These are phyloP conservation scores for Coenobita brevimanus DNA, from an alignment of 1,140 invertebrate species.

Conservation along the genomic window DNA sequence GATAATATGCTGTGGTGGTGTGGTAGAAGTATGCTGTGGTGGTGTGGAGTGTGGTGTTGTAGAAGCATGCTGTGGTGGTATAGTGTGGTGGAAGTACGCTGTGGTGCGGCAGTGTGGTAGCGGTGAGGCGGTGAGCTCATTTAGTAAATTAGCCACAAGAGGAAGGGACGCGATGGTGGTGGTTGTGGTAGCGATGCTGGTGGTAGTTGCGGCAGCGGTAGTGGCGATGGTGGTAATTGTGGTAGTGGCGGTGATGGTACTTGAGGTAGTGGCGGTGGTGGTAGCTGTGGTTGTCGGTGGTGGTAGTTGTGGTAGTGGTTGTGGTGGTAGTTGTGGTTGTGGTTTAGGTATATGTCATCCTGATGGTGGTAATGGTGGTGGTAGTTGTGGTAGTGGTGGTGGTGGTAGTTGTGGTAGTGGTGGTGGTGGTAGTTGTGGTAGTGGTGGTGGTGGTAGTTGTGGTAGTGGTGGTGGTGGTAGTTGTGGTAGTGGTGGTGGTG, in stretches of 20 bases:
- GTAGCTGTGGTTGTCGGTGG: too few relatives aligned
- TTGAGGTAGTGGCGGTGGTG: neutral
- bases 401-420: neutral
- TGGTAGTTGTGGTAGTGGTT: too few relatives aligned
- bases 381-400: neutral
- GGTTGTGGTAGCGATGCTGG: neutral
- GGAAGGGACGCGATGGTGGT: constrained; percentile 4
- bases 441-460: neutral
- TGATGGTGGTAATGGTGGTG: neutral
- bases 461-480: neutral
- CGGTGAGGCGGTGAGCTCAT: constrained; percentile 27
- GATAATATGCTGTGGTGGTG: too few relatives aligned
- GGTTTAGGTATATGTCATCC: too few relatives aligned
- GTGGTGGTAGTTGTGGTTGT: too few relatives aligned
- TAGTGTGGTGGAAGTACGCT: neutral
- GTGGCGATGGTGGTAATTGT: too few relatives aligned
- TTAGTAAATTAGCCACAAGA: constrained; percentile 46
- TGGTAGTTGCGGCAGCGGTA: too few relatives aligned
- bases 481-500: neutral
- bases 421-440: neutral
- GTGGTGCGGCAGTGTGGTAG: neutral
- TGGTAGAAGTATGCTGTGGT: too few relatives aligned
- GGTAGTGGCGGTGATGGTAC: too few relatives aligned
- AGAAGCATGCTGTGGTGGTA: neutral
- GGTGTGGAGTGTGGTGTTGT: too few relatives aligned